Percentiles rank a stretch among this genome's conserved stretches.
phyloP scores from a whole-genome alignment of 2,113 vertebrate species.

The Barnardius zonarius region DNA sequence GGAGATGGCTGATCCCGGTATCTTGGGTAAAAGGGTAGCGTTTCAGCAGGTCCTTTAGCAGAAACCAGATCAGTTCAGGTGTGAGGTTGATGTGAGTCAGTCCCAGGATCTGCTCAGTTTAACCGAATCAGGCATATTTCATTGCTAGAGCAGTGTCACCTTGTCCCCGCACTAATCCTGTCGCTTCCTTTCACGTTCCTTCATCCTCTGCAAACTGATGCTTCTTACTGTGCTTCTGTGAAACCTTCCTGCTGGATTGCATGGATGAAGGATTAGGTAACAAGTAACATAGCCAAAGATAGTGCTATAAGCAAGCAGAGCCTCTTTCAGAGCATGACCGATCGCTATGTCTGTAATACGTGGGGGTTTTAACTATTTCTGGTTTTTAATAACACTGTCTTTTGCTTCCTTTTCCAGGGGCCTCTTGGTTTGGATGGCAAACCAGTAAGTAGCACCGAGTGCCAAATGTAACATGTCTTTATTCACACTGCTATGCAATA shows the following conservation, averaged over 20 bases:
- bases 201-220: not conserved
- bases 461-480: not conserved
- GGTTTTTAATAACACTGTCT: not conserved
- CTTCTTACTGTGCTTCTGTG: not conserved
- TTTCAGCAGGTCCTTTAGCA: not conserved
- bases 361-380: not conserved
- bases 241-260: constrained; percentile 19
- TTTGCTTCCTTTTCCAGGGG: constrained; percentile 76
- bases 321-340: constrained; percentile 15
- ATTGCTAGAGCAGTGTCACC: not conserved
- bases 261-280: constrained; percentile 11
- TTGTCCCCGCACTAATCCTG: constrained; percentile 23
- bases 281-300: not conserved
- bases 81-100: not conserved
- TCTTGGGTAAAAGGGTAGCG: not conserved
- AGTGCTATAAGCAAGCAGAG: not conserved
- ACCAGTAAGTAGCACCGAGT: constrained; percentile 83
- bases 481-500: not conserved
- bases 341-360: not conserved
- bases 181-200: not conserved
- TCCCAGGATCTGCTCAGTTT: not conserved
- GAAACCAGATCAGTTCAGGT: not conserved
- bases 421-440: constrained; percentile 95
- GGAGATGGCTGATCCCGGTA: too few species aligned
- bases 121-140: not conserved